Percentiles rank a stretch among this genome's conserved stretches.
Conservation (phyloP, 2,797 vertebrate species). For the Caiman crocodilus region DNA sequence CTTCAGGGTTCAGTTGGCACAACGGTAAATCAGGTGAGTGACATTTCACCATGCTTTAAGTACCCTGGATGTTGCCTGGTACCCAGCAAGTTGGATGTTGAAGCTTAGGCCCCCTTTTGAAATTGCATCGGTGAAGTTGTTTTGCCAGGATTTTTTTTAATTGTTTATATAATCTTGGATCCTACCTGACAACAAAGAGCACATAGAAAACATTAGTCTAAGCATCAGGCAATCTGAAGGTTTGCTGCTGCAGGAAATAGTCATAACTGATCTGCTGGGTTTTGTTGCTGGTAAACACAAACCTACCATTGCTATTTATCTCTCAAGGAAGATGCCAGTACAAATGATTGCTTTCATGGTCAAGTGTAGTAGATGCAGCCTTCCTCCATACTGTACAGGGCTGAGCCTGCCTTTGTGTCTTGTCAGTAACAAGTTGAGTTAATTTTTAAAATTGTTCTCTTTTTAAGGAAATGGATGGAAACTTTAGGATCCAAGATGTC, state of each 20-base stretch:
- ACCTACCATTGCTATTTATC: neutral
- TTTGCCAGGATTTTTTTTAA: neutral
- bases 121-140: neutral
- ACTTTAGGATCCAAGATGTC: neutral
- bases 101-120: neutral
- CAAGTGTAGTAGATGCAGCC: neutral
- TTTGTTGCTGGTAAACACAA: neutral
- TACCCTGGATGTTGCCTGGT: neutral
- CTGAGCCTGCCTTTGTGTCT: neutral
- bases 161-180: neutral
- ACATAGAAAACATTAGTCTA: neutral
- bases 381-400: neutral
- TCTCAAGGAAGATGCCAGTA: neutral
- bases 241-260: neutral
- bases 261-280: neutral
- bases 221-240: neutral
- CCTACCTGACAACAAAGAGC: neutral
- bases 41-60: neutral
- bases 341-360: neutral
- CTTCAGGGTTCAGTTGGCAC: conserved; percentile 98
- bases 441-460: neutral
- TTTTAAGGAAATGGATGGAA: neutral
- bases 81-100: neutral
- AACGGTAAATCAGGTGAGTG: conserved; percentile 95
- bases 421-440: neutral